phyloP scores from a whole-genome alignment of 2,888 invertebrate genomes.

The Kryphioiulus occultus region DNA sequence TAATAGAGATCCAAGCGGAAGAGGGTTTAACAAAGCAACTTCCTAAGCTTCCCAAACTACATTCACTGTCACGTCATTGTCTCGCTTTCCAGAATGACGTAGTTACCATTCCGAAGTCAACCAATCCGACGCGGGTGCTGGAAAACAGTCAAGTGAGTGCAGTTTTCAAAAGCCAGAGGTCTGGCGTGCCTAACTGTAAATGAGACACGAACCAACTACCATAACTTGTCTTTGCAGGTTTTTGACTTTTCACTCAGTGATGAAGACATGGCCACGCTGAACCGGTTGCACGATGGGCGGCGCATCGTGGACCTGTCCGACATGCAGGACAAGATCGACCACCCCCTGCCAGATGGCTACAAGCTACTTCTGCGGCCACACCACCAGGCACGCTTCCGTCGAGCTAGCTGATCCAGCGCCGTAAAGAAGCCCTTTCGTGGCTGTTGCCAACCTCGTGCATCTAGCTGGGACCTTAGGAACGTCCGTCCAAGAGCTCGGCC shows the following conservation, averaged over 20 bases:
- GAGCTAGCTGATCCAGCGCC: conserved; percentile 30
- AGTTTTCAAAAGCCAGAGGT: not conserved
- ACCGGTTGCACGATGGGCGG: conserved; percentile 57
- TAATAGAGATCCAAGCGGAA: too few species aligned
- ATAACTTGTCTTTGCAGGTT: conserved; percentile 56
- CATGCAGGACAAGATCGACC: conserved; percentile 59
- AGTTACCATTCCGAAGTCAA: conserved; percentile 63
- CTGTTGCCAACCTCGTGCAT: too few species aligned
- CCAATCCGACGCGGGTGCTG: conserved; percentile 58
- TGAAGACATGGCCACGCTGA: conserved; percentile 56
- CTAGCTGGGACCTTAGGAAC: not conserved
- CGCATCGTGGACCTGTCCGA: conserved; percentile 58
- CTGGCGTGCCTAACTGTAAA: too few species aligned
- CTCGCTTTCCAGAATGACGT: conserved; percentile 59
- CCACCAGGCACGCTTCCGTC: not conserved
- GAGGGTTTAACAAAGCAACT: too few species aligned
- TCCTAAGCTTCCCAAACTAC: too few species aligned
- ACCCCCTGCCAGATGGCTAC: conserved; percentile 61
- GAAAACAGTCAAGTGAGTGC: conserved; percentile 58
- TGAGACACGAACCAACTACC: not conserved
- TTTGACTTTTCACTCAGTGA: conserved; percentile 58
- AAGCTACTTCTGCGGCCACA: conserved; percentile 55
- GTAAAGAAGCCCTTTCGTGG: not conserved
- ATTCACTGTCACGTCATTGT: too few species aligned
- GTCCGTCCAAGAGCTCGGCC: not conserved